Base-by-base conservation (phyloP, 1,140 invertebrate species). In the Procambarus virginalis region DNA sequence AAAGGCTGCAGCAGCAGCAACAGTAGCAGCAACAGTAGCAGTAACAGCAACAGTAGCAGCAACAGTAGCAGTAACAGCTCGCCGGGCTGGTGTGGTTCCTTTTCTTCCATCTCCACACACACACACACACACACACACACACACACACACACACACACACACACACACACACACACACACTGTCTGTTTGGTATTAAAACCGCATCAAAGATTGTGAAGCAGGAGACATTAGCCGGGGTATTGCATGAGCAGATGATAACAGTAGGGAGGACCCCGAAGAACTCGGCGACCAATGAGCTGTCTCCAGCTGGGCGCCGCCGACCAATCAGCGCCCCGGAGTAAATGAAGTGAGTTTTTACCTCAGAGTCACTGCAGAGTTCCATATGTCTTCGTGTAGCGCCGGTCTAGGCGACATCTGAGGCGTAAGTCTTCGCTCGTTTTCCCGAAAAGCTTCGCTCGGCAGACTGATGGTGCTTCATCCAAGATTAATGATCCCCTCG, bases 311-410 rank as follows among this genome's bases (percentile, higher is more conserved):
- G n/a, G 4, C 10, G 34, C 79, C 45, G 68, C 64, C 5, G 51
- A 60, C 86, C 86, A 88, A 88, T 88, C 79, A 45, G 48, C 64
- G 80, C 17, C 58, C 22, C 78, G 76, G 86, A 58, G 75, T 88
- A 88, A 88, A 88, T 88, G 86, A 88, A 88, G 86, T 88, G 78
- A 88, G 86, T 88, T 88, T 88, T 88, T 88, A 82, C 55, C 46
- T 77, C 78, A 45, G 78, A 78, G 86, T 88, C 80, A 88, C 73
- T 60, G 51, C 46, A 8, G 48, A 48, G 79, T 75, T 55, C 60
- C 86, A 88, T 88, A 83, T 88, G 86, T 88, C 86, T 82, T 88
- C 81, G 81, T 88, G 86, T 81, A 81, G 86, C 86, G 70, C 55
- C 49, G 78, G 79, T 58, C 51, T 68, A 82, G 78, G 86, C 64